Conservation (phyloP, 2,888 invertebrate species). For the Acronicta leporina region DNA sequence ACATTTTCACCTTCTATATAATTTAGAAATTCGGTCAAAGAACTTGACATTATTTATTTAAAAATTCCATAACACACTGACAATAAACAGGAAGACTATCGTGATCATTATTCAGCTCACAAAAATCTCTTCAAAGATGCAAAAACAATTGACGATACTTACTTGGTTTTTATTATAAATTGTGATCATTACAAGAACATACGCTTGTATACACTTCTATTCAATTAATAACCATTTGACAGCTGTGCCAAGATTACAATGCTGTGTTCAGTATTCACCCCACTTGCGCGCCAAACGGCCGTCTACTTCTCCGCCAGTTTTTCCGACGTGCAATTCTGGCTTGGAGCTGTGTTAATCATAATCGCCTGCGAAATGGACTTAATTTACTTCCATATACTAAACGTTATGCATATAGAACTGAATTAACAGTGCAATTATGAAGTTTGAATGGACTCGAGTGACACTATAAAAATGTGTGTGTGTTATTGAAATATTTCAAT, state of each 20-base stretch:
- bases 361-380: constrained; percentile 86
- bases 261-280: constrained; percentile 78
- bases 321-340: constrained; percentile 84
- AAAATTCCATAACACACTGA: no score
- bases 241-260: constrained; percentile 56
- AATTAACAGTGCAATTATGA: constrained; percentile 17
- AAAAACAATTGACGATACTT: neutral
- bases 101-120: neutral
- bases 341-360: constrained; percentile 77
- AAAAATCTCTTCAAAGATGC: neutral
- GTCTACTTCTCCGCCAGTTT: constrained; percentile 71
- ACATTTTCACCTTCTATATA: neutral
- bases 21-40: constrained; percentile 1
- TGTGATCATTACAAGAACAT: constrained; percentile 10
- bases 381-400: constrained; percentile 77
- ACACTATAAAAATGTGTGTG: neutral
- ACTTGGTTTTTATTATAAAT: constrained; percentile 12
- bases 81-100: neutral
- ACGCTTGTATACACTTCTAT: constrained; percentile 32
- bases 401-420: constrained; percentile 37
- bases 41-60: neutral
- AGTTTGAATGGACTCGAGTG: neutral
- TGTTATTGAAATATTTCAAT: neutral
- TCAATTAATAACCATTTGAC: constrained; percentile 53
- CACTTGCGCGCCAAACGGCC: constrained; percentile 71